phyloP scores from a whole-genome alignment of 2,113 vertebrate genomes.

The Xiphophorus couchianus region DNA sequence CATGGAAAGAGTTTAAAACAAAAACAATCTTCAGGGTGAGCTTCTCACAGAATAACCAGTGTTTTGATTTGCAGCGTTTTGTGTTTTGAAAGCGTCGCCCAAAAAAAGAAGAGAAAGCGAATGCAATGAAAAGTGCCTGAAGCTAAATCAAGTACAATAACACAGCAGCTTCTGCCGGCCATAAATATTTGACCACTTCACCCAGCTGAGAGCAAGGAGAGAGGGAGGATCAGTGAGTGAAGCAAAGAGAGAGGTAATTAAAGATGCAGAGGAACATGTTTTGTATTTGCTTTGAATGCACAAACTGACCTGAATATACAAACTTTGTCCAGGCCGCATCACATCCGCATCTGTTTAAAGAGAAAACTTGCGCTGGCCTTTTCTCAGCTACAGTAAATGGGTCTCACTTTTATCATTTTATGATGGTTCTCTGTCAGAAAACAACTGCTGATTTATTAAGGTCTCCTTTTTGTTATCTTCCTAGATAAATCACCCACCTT shows the following conservation, averaged over 20 bases:
- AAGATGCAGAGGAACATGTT: constrained; percentile 63
- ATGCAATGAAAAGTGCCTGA: constrained; percentile 41
- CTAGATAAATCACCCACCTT: neutral
- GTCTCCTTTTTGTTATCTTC: neutral
- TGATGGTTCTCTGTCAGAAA: constrained; percentile 1
- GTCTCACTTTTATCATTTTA: constrained; percentile 14
- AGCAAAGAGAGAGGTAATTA: constrained; percentile 53
- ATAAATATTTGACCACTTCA: constrained; percentile 69
- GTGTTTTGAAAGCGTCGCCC: constrained; percentile 24
- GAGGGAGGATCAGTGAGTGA: constrained; percentile 6
- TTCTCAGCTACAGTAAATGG: constrained; percentile 5
- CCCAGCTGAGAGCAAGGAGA: constrained; percentile 17
- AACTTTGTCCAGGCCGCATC: constrained; percentile 32
- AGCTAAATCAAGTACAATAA: constrained; percentile 67
- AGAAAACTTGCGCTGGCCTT: neutral
- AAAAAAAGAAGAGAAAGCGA: constrained; percentile 20
- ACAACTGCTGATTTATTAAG: neutral
- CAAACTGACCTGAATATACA: constrained; percentile 69
- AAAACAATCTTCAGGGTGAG: neutral
- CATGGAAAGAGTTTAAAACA: neutral
- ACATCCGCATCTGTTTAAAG: constrained; percentile 55
- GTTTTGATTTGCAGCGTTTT: constrained; percentile 57
- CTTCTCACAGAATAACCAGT: neutral
- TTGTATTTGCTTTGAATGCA: constrained; percentile 66
- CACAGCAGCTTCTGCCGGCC: constrained; percentile 45